These are phyloP conservation scores for Sinhomidia bicolor DNA, from an alignment of 2,888 invertebrate genomes.

Conservation along the genomic window DNA sequence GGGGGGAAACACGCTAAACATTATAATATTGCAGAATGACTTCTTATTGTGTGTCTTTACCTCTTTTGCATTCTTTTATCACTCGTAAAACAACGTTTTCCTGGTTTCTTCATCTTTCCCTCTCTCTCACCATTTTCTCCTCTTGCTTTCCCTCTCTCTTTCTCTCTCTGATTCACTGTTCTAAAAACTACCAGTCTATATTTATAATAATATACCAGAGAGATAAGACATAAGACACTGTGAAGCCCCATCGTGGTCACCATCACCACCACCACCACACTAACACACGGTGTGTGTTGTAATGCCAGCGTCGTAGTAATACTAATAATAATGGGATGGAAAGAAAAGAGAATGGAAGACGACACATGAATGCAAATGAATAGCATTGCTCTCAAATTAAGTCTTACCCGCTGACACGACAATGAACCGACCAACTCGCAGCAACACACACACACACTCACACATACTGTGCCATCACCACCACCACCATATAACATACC, in stretches of 20 bases:
- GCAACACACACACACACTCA: neutral
- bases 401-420: conserved; percentile 75
- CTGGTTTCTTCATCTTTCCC: conserved; percentile 12
- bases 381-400: conserved; percentile 74
- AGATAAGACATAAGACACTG: neutral
- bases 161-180: neutral
- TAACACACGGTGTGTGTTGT: too few relatives aligned
- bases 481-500: neutral
- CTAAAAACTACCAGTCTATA: neutral
- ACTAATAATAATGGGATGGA: conserved; percentile 61
- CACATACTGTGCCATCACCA: neutral
- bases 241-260: too few relatives aligned
- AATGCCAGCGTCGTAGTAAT: conserved; percentile 56
- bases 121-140: too few relatives aligned
- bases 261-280: conserved; percentile 2
- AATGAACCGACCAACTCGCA: conserved; percentile 54
- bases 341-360: conserved; percentile 61
- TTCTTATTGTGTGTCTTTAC: conserved; percentile 6
- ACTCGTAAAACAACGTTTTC: conserved; percentile 25
- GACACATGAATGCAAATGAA: conserved; percentile 76
- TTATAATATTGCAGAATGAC: conserved; percentile 19
- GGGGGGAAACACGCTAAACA: conserved; percentile 19
- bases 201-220: neutral
- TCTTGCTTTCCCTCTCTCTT: neutral
- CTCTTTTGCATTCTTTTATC: conserved; percentile 6